Evolutionary conservation across 1,140 invertebrate species (phyloP).

Genomic region (Archegozetes longisetosus): DNA sequence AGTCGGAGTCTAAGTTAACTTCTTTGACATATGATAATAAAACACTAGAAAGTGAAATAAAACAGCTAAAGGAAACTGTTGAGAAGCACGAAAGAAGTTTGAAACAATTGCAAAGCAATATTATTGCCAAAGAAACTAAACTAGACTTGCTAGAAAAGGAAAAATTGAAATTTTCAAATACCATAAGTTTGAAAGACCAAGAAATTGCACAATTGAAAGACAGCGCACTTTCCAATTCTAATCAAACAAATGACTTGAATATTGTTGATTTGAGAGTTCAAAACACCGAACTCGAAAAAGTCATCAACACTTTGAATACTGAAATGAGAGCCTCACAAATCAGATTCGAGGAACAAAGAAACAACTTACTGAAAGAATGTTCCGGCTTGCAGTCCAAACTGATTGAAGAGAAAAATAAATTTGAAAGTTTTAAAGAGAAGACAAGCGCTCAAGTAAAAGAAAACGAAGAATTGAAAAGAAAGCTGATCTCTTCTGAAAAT

Average conservation of each 20-base stretch:
- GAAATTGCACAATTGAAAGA: slow-evolving; percentile 8
- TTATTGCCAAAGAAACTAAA: slow-evolving; percentile 24
- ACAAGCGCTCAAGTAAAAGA: background rate
- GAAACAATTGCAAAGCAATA: slow-evolving; percentile 31
- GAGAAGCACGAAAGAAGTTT: slow-evolving; percentile 31
- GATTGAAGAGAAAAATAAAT: background rate
- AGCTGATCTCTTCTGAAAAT: slow-evolving; percentile 20
- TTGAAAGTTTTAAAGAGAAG: background rate
- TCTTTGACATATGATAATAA: slow-evolving; percentile 31
- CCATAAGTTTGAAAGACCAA: slow-evolving; percentile 10
- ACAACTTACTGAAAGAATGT: slow-evolving; percentile 21
- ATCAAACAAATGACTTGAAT: slow-evolving; percentile 14
- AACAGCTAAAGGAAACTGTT: slow-evolving; percentile 29
- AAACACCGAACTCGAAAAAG: slow-evolving; percentile 15
- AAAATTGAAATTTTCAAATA: slow-evolving; percentile 18
- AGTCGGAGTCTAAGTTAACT: slow-evolving; percentile 26
- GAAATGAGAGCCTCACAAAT: slow-evolving; percentile 21
- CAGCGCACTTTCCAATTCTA: slow-evolving; percentile 1
- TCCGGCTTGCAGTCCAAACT: slow-evolving; percentile 8
- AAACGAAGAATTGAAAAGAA: background rate
- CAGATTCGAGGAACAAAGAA: slow-evolving; percentile 20
- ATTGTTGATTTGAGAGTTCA: slow-evolving; percentile 15
- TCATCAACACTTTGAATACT: slow-evolving; percentile 16
- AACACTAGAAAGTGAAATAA: slow-evolving; percentile 29
- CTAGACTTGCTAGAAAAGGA: slow-evolving; percentile 21